Base-by-base conservation (phyloP, 1,140 invertebrate genomes). In the Drosophila busckii region DNA sequence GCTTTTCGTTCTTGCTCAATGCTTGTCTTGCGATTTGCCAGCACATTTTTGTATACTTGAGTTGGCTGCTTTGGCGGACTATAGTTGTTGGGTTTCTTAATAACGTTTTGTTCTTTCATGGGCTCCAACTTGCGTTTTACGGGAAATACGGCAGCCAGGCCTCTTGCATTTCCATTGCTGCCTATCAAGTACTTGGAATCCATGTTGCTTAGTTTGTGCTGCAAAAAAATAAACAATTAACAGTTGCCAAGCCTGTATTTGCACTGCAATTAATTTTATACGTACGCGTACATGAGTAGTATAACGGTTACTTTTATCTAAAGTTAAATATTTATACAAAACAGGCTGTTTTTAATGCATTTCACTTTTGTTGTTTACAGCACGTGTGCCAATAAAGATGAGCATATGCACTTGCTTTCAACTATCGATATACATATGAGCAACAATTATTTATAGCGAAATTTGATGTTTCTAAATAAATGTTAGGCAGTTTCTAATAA, bases 181-280 rank as follows among this genome's bases (percentile, higher is more conserved):
- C 31, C 65, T 12, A 73, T 68, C 35, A 75, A 20, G 23, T 75
- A 75, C 46, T 75, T 75, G 0, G 70, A 75, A 4, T 75, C 70
- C 70, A 75, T 75, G 19, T 6, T 56, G 19, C 15, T 19, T 4
- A 52, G 17, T 31, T 41, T 22, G 2, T 10, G 2, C 37, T 41
- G 17, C 17, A 6, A 45, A 28, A 35, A 8, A 42, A 20, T 8
- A 19, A 9, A 2, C 23, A 38, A n/a, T 8, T 8, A 4, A 0
- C 0, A n/a, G 7, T 25, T 23, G 15, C 15, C n/a, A n/a, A n/a
- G n/a, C n/a, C n/a, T n/a, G n/a, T 52, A 15, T 52, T 40, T 50
- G 23, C 25, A 7, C 8, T 50, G 23, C 34, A 29, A 50, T 32
- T 45, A 22, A 45, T 2, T 2, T 9, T 6, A 31, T 13, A 52